Evolutionary conservation across 2,113 vertebrate genomes (phyloP), one percentile per base, ranked within the genome.

Genomic region (Antechinus stuartii): DNA sequence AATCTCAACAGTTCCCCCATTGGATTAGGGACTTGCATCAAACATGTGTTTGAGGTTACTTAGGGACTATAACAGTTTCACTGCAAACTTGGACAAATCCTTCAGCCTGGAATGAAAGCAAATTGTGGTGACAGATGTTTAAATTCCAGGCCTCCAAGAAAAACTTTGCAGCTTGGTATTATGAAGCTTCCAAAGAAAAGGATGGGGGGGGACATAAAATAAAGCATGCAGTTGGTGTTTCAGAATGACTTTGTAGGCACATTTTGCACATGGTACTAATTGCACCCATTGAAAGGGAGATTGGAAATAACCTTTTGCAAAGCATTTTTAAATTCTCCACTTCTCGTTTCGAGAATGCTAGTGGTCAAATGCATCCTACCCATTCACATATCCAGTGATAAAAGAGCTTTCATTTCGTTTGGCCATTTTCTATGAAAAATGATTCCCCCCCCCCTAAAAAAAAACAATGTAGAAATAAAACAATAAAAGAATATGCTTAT

Each of bases 91-190:
- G n/a, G 90, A 30, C 23, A 54, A 68, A 57, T 90, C 61, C 50
- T 97, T 97, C 76, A 91, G 76, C 92, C 95, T 89, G 23, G 4
- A 95, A 27, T 54, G 84, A 35, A 90, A 93, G 52, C 54, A 89
- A 96, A 90, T 55, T 46, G 5, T 22, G 52, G 9, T 53, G 27
- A 47, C 2, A 55, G 19, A 56, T 91, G n/a, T 95, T 95, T 93
- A 47, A 76, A 76, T 57, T 90, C 89, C 24, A 49, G 25, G 50
- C 49, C 54, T 53, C 12, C 26, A 42, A 95, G n/a, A 10, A 54
- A 92, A 47, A 91, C 54, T 90, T 84, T 84, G 16, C n/a, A 42
- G 68, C n/a, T 84, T 42, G n/a, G n/a, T 84, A 42, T 84, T 22
- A 23, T 42, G 6, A 84, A 84, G 68, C 68, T 84, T 84, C 68